Percentiles rank a stretch among this genome's conserved stretches.
These are phyloP conservation scores for Elaphurus davidianus DNA, from an alignment of 2,113 vertebrate species.

Conservation along the genomic window DNA sequence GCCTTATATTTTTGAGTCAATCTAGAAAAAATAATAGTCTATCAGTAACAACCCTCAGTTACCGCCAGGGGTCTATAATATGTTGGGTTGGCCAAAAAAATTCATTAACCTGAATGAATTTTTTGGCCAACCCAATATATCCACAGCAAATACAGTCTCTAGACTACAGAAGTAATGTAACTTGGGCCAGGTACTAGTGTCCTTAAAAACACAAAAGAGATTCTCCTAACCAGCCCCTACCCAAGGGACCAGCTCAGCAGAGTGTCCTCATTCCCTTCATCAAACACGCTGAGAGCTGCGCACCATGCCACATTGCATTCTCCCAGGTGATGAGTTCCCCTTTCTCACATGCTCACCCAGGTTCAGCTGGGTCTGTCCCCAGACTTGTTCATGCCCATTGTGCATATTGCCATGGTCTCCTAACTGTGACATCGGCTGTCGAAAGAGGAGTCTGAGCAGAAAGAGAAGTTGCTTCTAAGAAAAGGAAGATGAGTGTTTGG, in stretches of 20 bases:
- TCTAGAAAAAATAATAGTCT: background rate
- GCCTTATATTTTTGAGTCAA: background rate
- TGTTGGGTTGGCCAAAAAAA: background rate
- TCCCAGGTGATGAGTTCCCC: background rate
- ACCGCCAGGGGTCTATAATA: background rate
- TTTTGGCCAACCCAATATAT: background rate
- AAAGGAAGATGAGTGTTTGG: background rate
- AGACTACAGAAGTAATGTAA: background rate
- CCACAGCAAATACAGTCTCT: background rate
- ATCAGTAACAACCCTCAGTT: background rate
- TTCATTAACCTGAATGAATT: too few relatives aligned
- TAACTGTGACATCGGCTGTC: background rate
- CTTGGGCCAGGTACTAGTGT: background rate
- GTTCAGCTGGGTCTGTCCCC: background rate
- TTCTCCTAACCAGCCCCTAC: background rate
- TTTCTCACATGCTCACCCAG: background rate
- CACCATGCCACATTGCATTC: rapidly evolving
- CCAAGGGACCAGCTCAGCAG: background rate
- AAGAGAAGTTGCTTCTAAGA: conserved; percentile 23
- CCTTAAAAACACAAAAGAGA: background rate
- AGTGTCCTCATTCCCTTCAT: background rate
- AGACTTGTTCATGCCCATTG: background rate
- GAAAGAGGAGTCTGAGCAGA: background rate
- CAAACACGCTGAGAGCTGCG: background rate
- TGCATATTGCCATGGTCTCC: background rate